Evolutionary conservation across 2,888 invertebrate species (phyloP).

Genomic region (Eupithecia centaureata): DNA sequence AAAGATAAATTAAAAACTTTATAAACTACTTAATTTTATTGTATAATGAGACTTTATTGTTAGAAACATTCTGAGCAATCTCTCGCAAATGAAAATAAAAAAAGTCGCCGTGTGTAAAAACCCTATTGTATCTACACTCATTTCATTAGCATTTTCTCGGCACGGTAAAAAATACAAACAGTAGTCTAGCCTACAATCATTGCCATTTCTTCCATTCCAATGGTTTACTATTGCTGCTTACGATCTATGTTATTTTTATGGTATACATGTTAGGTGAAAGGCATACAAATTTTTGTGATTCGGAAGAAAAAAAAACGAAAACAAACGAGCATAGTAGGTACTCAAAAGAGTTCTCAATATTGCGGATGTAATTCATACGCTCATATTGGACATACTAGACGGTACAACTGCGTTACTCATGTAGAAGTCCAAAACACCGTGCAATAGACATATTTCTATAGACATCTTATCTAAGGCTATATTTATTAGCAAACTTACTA

Average conservation of each 20-base stretch:
- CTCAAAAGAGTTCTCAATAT: no score
- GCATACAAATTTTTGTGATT: slow-evolving; percentile 36
- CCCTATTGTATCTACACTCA: slow-evolving; percentile 16
- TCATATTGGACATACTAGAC: no score
- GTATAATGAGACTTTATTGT: neutral
- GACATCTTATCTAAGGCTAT: no score
- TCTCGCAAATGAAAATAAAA: neutral
- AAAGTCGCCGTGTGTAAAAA: neutral
- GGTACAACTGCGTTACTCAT: no score
- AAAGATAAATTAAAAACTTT: neutral
- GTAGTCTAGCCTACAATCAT: slow-evolving; percentile 58
- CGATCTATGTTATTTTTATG: slow-evolving; percentile 65
- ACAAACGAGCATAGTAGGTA: neutral
- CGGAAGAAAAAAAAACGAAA: neutral
- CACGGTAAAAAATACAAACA: slow-evolving; percentile 46
- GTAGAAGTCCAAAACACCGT: no score
- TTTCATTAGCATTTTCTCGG: slow-evolving; percentile 50
- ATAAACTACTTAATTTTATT: no score
- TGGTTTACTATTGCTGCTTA: slow-evolving; percentile 67
- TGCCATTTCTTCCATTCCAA: slow-evolving; percentile 73
- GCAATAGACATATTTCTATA: no score
- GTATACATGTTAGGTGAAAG: slow-evolving; percentile 74
- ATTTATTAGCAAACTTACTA: no score
- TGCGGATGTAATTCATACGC: no score
- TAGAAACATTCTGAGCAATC: neutral